Percentiles rank a stretch among this genome's conserved stretches.
These are phyloP conservation scores for Leptinotarsa juncta DNA, from an alignment of 2,888 invertebrate genomes.

Conservation along the genomic window DNA sequence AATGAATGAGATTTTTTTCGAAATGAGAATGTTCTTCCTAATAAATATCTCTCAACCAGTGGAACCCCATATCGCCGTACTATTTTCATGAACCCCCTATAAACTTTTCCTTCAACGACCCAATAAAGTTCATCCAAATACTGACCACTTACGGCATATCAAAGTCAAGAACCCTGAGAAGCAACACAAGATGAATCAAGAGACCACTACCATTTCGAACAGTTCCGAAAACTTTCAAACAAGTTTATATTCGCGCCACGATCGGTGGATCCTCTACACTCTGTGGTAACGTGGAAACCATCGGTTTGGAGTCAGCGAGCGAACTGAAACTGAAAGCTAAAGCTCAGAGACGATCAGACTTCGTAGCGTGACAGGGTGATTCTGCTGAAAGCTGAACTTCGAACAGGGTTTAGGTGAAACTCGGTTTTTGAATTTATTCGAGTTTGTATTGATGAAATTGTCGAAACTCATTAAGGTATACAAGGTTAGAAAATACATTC, in stretches of 20 bases:
- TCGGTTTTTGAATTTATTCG: no score
- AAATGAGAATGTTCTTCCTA: background rate
- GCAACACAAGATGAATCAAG: slow-evolving; percentile 12
- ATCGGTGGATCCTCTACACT: slow-evolving; percentile 10
- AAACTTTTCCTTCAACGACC: background rate
- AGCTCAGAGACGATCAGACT: slow-evolving; percentile 32
- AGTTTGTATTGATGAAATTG: no score
- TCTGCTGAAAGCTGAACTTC: slow-evolving; percentile 29
- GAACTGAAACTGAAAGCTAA: slow-evolving; percentile 53
- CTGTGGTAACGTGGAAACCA: slow-evolving; percentile 29
- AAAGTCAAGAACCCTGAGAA: background rate
- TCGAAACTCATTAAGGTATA: no score
- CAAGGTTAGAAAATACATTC: no score
- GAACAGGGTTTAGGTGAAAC: no score
- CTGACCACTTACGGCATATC: slow-evolving; percentile 10
- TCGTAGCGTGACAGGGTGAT: slow-evolving; percentile 48
- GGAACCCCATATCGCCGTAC: background rate
- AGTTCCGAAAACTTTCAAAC: slow-evolving; percentile 24
- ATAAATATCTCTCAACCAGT: background rate
- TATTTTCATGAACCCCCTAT: background rate
- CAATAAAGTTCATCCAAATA: background rate
- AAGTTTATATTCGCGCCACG: slow-evolving; percentile 26
- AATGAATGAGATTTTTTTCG: no score
- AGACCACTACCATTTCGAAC: slow-evolving; percentile 9
- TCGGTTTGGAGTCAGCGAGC: slow-evolving; percentile 46